Evolutionary conservation across 2,888 invertebrate genomes (phyloP), one percentile per base, ranked within the genome.

Genomic region (Hypselothyrea guttata): DNA sequence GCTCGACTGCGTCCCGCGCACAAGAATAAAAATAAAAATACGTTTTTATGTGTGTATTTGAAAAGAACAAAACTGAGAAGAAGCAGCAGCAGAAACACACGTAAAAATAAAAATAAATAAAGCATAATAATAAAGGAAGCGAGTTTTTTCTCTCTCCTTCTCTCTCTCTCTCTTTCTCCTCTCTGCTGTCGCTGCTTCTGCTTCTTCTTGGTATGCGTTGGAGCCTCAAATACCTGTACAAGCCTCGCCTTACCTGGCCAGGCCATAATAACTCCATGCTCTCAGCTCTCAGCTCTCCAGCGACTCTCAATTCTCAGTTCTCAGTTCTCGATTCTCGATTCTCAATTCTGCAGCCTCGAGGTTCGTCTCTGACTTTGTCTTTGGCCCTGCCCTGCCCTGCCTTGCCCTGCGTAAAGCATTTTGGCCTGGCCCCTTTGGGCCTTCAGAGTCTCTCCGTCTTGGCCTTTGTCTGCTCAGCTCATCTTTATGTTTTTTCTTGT

Each of bases 11-110:
- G 53, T 67, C 41, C 52, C 62, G 53, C 62, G 57, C 57, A 65
- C 53, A 76, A 76, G 71, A 69, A 81, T 69, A 81, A 71, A 69
- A 69, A 81, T 69, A 81, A 71, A 76, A 73, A 73, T 73, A 75
- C 77, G 57, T 67, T 70, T 70, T 66, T 56, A 44, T 34, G 12
- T 31, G 16, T 27, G 11, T 49, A 7, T 49, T 75, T 75, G 75
- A 79, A 76, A 64, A 68, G 68, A 67, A 65, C 28, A 71, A 68
- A 75, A 53, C 41, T 40, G 55, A 58, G 33, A n/a, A n/a, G n/a
- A n/a, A n/a, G n/a, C n/a, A n/a, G n/a, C n/a, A n/a, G n/a, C n/a
- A 13, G 37, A 12, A 46, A 34, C n/a, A 28, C 42, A 31, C n/a
- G 33, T 42, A 33, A 53, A 61, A 68, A 63, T 47, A 49, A 38